Evolutionary conservation across 1,140 invertebrate genomes (phyloP).

Genomic region (Drosophila willistoni): DNA sequence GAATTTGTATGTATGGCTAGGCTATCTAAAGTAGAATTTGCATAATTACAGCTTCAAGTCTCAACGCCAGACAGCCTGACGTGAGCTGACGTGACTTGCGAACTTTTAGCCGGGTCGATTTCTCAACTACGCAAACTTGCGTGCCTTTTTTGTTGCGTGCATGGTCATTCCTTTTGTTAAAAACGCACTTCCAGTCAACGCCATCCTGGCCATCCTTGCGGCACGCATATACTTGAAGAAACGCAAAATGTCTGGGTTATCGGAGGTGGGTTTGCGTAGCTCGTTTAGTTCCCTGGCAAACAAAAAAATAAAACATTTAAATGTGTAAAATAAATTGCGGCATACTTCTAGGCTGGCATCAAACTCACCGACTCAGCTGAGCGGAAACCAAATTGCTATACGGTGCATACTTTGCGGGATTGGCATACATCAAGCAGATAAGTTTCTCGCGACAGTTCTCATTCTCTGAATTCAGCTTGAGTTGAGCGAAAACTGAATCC

Average conservation of each 20-base stretch:
- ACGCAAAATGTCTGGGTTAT: conserved; percentile 92
- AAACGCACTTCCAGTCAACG: too few species aligned
- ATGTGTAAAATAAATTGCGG: not conserved
- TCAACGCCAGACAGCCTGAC: conserved; percentile 32
- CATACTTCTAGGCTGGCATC: conserved; percentile 44
- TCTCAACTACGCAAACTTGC: conserved; percentile 84
- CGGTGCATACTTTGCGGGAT: conserved; percentile 92
- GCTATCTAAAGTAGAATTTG: conserved; percentile 72
- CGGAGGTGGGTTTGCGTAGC: conserved; percentile 90
- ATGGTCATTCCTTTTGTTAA: too few species aligned
- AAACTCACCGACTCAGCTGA: conserved; percentile 90
- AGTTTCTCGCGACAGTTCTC: conserved; percentile 91
- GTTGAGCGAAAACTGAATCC: conserved; percentile 91
- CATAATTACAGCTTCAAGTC: conserved; percentile 66
- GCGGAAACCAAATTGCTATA: conserved; percentile 94
- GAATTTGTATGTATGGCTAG: conserved; percentile 61
- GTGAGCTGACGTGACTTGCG: conserved; percentile 54
- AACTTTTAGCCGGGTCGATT: conserved; percentile 40
- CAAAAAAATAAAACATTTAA: conserved; percentile 16
- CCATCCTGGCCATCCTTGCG: conserved; percentile 93
- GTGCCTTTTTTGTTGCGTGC: too few species aligned
- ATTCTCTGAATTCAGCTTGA: conserved; percentile 85
- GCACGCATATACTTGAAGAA: conserved; percentile 95
- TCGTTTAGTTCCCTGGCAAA: conserved; percentile 90
- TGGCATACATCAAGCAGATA: conserved; percentile 93